Evolutionary conservation across 37 sponge, comb jelly and placozoan genomes (phyloP), one percentile per base, ranked within the genome.

Genomic region (Bolinopsis microptera): DNA sequence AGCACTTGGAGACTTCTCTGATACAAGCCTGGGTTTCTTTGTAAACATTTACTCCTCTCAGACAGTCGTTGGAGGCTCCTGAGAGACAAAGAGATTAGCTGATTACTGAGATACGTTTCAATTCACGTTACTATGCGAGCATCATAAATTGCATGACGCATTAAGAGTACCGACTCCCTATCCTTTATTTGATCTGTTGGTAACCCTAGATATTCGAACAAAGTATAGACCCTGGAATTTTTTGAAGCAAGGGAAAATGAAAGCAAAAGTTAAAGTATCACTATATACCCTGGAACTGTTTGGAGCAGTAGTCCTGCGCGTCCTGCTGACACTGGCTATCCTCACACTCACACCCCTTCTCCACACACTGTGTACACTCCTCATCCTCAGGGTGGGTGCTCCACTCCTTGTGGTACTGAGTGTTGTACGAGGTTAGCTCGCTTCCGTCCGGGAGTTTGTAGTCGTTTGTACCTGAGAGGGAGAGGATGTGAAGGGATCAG

Each of bases 1-100:
- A 80, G 22, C 82, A 80, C 30, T 80, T 32, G 36, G 82, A 80
- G 9, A 80, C 82, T 37, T 80, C 82, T 37, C 37, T 34, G 37
- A 80, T 80, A 80, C 82, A 80, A 5, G 82, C 82, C 82, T 80
- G 82, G 5, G 3, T 24, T 31, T 80, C 37, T 37, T 35, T 35
- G 82, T 80, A 80, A 2, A 16, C 38, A 36, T 35, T 80, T 37
- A 36, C 16, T 8, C 82, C 82, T 3, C 23, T 31, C 34, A 80
- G 9, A 80, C 82, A 80, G 22, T 70, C 25, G 74, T 2, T 26
- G 3, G 74, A 70, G 16, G 74, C 74, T 70, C 74, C 74, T 70
- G 21, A 13, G 5, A 48, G 61, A 48, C 5, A 13, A 48, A 13
- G 61, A 48, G n/a, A n/a, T n/a, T n/a, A n/a, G n/a, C n/a, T n/a